Percentiles rank a stretch among this genome's conserved stretches.
These are phyloP conservation scores for Ploceus nigricollis DNA, from an alignment of 2,113 vertebrate genomes.

Conservation along the genomic window DNA sequence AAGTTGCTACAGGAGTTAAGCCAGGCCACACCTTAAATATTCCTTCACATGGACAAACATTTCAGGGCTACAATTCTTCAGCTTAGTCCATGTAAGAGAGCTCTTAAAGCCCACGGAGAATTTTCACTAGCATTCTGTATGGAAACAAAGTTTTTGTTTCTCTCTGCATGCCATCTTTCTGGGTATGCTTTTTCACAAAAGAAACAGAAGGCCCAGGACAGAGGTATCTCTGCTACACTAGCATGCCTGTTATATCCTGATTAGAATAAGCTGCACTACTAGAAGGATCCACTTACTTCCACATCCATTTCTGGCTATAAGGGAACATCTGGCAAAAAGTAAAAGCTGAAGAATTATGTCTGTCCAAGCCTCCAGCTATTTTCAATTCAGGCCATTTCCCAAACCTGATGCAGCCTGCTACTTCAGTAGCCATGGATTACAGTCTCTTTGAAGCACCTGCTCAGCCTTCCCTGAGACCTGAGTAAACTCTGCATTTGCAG, in stretches of 20 bases:
- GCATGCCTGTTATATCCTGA: no score
- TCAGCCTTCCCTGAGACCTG: not conserved
- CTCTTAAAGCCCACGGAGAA: fast-evolving
- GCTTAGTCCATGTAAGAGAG: fast-evolving
- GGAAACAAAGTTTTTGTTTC: not conserved
- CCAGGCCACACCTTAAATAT: not conserved
- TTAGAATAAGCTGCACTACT: fast-evolving
- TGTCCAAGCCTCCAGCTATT: not conserved
- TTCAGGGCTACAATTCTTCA: not conserved
- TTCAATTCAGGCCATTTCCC: fast-evolving
- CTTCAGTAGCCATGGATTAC: not conserved
- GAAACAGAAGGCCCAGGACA: not conserved
- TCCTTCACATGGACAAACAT: not conserved
- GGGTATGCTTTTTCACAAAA: not conserved
- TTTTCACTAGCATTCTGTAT: not conserved
- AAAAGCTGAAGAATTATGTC: not conserved
- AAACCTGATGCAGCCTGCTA: fast-evolving
- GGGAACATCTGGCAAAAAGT: not conserved
- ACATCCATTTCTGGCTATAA: not conserved
- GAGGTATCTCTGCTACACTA: not conserved
- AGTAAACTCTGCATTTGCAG: fast-evolving
- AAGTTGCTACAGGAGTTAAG: not conserved
- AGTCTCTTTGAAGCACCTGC: not conserved
- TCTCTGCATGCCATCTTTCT: not conserved
- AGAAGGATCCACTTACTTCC: not conserved